These are phyloP conservation scores for Larimichthys polyactis DNA, from an alignment of 2,113 vertebrate genomes.

Conservation along the genomic window DNA sequence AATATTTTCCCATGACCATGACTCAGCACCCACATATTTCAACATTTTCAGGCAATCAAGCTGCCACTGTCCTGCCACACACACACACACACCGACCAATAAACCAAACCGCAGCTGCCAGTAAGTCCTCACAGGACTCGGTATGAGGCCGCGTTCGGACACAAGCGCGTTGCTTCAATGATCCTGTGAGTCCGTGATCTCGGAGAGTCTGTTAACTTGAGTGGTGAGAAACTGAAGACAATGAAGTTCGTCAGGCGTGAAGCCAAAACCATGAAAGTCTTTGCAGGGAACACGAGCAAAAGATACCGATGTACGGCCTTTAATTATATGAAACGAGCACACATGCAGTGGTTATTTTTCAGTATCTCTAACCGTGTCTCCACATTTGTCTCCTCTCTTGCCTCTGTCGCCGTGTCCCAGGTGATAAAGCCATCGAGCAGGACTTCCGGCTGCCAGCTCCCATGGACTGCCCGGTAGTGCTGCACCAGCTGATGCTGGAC, in stretches of 20 bases:
- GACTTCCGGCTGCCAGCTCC: constrained; percentile 97
- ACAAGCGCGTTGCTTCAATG: too few species aligned
- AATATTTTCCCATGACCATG: neutral
- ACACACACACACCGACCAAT: too few species aligned
- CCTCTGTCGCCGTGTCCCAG: too few species aligned
- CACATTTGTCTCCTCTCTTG: neutral
- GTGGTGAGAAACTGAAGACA: too few species aligned
- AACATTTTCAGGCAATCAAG: neutral
- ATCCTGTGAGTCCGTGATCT: too few species aligned
- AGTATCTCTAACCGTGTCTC: neutral
- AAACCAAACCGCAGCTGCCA: too few species aligned
- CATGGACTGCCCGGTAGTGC: constrained; percentile 96
- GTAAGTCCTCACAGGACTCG: too few species aligned
- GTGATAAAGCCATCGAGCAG: constrained; percentile 99
- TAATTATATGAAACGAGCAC: neutral
- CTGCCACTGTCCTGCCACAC: too few species aligned
- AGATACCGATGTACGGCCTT: neutral
- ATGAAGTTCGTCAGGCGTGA: neutral
- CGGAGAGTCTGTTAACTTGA: too few species aligned
- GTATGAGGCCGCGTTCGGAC: too few species aligned
- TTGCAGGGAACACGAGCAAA: neutral
- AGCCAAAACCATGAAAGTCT: too few species aligned
- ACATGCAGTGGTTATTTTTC: neutral
- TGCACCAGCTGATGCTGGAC: constrained; percentile 98
- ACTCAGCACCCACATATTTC: neutral